These are phyloP conservation scores for Monomorium pharaonis DNA, from an alignment of 1,140 invertebrate genomes.

Conservation along the genomic window DNA sequence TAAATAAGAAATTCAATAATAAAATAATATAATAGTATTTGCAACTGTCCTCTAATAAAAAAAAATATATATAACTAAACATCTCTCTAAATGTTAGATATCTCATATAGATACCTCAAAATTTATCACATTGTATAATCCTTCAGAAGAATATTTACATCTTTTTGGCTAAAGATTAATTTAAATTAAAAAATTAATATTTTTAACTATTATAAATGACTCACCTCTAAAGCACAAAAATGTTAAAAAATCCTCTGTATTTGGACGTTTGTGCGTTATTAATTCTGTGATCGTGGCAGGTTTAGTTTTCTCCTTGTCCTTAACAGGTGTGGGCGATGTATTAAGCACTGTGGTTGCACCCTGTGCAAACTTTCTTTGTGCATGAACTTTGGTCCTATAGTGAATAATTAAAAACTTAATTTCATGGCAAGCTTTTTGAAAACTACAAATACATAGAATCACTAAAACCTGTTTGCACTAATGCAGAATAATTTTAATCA, in stretches of 20 bases:
- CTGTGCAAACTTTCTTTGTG: slow-evolving; percentile 96
- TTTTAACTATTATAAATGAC: slow-evolving; percentile 46
- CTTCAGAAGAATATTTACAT: not conserved
- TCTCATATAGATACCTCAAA: too few relatives aligned
- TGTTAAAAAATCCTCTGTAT: slow-evolving; percentile 96
- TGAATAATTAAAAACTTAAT: slow-evolving; percentile 42
- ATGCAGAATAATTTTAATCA: too few relatives aligned
- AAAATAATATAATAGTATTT: too few relatives aligned
- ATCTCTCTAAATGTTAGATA: too few relatives aligned
- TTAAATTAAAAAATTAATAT: slow-evolving; percentile 11
- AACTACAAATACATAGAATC: not conserved
- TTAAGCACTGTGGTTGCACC: slow-evolving; percentile 86
- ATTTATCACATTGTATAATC: not conserved
- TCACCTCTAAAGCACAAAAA: slow-evolving; percentile 94
- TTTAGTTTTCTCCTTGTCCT: slow-evolving; percentile 86
- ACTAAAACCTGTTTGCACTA: too few relatives aligned
- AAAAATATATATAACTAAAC: too few relatives aligned
- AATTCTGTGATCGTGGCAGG: slow-evolving; percentile 85
- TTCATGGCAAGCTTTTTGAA: not conserved
- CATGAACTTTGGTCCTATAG: slow-evolving; percentile 92
- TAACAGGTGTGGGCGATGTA: slow-evolving; percentile 85
- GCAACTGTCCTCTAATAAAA: too few relatives aligned
- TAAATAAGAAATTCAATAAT: too few relatives aligned
- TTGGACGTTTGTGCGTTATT: slow-evolving; percentile 90
- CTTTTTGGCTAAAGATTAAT: not conserved